Base-by-base conservation (phyloP, 2,888 invertebrate species). In the Ecliptopera silaceata region DNA sequence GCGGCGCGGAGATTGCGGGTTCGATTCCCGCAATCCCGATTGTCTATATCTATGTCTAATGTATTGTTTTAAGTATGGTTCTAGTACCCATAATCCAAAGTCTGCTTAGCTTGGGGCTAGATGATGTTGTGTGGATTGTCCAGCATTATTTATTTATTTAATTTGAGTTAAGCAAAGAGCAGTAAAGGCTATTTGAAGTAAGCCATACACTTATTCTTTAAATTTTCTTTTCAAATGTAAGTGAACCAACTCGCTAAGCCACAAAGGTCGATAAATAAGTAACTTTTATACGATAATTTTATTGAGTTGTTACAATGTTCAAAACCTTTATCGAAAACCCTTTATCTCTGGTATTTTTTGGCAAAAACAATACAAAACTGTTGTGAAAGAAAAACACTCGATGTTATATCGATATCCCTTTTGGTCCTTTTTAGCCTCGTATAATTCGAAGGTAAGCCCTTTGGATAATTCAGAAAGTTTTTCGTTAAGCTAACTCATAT, bases 401-500 rank as follows among this genome's bases (percentile, higher is more conserved):
- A 56, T 59, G 48, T 48, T 44, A 44, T 55, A 60, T 60, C 55
- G 63, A 55, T 49, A 43, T 15, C 36, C 17, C 20, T 29, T 11
- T 10, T 3, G 45, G 32, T 31, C 59, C 62, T 65, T 65, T 65
- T 62, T 48, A 64, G 55, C 51, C 59, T 57, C 62, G 51, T 64
- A 65, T 67, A 63, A 61, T 52, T 65, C 57, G 59, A 59, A 65
- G 65, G 65, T 65, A 55, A 46, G 53, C 53, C 61, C 51, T 63
- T 63, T 62, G 56, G 61, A 58, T 59, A 62, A 64, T 61, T 65
- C 59, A 26, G 48, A 64, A 67, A 67, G 44, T 65, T 67, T 65
- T 59, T 18, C 59, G 59, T 60, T 65, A 61, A 65, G 59, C 54
- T 48, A 67, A 58, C 65, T 65, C 61, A 64, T 63, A 63, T 52